Evolutionary conservation across 2,888 invertebrate species (phyloP).

Genomic region (Parelbella ahira): DNA sequence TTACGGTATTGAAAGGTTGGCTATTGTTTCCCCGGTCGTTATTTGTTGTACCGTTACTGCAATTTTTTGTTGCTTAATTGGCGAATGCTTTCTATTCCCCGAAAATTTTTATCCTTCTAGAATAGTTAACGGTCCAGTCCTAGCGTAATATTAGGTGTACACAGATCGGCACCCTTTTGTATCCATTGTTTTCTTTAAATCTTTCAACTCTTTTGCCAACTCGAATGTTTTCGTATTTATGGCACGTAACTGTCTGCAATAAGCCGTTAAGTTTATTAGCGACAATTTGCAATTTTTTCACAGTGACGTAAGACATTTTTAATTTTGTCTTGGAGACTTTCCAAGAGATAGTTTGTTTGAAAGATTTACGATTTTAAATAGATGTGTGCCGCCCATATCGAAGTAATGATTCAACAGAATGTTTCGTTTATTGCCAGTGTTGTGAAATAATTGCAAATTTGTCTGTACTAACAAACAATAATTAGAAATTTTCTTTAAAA

Average conservation of each 20-base stretch:
- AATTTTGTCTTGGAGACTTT: conserved; percentile 14
- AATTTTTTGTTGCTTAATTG: conserved; percentile 32
- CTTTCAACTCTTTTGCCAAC: conserved; percentile 49
- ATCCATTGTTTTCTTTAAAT: conserved; percentile 42
- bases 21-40: conserved; percentile 17
- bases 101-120: conserved; percentile 44
- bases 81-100: conserved; percentile 35
- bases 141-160: conserved; percentile 31
- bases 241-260: conserved; percentile 37
- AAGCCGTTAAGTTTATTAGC: conserved; percentile 42
- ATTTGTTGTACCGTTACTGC: conserved; percentile 31
- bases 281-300: conserved; percentile 27
- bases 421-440: conserved; percentile 4
- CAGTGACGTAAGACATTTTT: conserved; percentile 10
- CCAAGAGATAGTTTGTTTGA: conserved; percentile 14
- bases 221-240: conserved; percentile 28
- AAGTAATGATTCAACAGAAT: conserved; percentile 1
- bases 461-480: too few species aligned
- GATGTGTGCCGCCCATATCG: not conserved
- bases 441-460: too few species aligned
- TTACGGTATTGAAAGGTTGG: not conserved
- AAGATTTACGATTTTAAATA: conserved; percentile 19
- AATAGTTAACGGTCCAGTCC: conserved; percentile 41
- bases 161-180: conserved; percentile 33
- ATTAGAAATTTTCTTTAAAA: too few species aligned